phyloP scores from a whole-genome alignment of 2,888 invertebrate genomes.

The Bembecia ichneumoniformis region DNA sequence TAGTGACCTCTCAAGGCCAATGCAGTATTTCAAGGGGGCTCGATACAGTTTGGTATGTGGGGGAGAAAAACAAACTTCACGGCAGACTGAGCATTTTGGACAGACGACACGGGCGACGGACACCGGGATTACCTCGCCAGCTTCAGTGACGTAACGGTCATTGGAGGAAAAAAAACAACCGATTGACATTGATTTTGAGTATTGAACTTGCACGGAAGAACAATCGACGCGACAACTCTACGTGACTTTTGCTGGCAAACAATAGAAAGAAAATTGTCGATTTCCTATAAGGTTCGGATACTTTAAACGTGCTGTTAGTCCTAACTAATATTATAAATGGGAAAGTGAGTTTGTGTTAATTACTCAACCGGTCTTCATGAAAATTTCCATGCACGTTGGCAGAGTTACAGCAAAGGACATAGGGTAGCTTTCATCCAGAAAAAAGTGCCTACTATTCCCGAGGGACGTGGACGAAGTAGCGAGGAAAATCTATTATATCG shows the following conservation, averaged over 20 bases:
- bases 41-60: background rate
- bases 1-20: background rate
- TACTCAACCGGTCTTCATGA: too few species aligned
- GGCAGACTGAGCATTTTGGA: slow-evolving; percentile 44
- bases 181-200: slow-evolving; percentile 41
- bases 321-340: too few species aligned
- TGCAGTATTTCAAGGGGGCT: background rate
- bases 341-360: too few species aligned
- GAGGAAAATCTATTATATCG: too few species aligned
- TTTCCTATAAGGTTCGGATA: too few species aligned
- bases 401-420: too few species aligned
- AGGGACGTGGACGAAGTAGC: too few species aligned
- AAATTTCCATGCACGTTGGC: too few species aligned
- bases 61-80: slow-evolving; percentile 26
- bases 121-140: slow-evolving; percentile 29
- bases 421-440: too few species aligned
- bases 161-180: slow-evolving; percentile 19
- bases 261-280: slow-evolving; percentile 5
- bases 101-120: slow-evolving; percentile 29
- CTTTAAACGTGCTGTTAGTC: too few species aligned
- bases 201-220: slow-evolving; percentile 13
- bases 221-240: slow-evolving; percentile 9
- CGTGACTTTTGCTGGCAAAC: slow-evolving; percentile 11
- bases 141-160: slow-evolving; percentile 39
- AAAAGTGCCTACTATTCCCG: too few species aligned